Evolutionary conservation across 1,140 invertebrate species (phyloP).

Genomic region (Leptinotarsa lineolata): DNA sequence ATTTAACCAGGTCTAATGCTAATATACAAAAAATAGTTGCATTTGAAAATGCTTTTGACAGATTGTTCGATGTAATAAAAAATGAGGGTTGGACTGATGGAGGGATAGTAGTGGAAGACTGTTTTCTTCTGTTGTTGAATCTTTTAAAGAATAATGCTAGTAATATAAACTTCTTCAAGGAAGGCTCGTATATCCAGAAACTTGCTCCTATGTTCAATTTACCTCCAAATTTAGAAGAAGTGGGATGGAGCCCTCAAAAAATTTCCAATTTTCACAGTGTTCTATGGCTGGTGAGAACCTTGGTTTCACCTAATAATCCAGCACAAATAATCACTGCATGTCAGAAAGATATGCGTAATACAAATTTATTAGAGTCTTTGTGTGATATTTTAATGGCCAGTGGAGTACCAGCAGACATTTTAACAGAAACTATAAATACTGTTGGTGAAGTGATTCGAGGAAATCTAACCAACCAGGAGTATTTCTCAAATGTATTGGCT

Average conservation of each 20-base stretch:
- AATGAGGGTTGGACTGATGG: constrained; percentile 94
- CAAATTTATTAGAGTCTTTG: constrained; percentile 79
- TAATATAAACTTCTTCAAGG: constrained; percentile 99
- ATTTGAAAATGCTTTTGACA: constrained; percentile 98
- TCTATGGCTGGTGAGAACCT: constrained; percentile 83
- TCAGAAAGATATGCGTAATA: constrained; percentile 86
- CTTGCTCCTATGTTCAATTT: constrained; percentile 86
- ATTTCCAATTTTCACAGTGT: constrained; percentile 92
- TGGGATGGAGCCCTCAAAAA: constrained; percentile 92
- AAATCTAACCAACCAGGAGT: constrained; percentile 88
- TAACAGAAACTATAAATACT: constrained; percentile 95
- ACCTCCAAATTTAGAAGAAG: constrained; percentile 71
- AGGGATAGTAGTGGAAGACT: constrained; percentile 98
- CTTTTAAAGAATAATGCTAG: constrained; percentile 93
- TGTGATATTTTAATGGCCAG: constrained; percentile 92
- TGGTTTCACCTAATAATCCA: constrained; percentile 54
- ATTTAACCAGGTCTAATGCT: constrained; percentile 93
- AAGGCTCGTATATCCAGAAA: constrained; percentile 91
- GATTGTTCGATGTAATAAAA: constrained; percentile 89
- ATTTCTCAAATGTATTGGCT: constrained; percentile 88
- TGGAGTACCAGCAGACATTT: constrained; percentile 94
- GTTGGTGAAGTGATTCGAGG: constrained; percentile 95
- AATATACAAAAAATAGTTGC: constrained; percentile 99
- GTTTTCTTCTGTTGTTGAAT: constrained; percentile 92
- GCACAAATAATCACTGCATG: constrained; percentile 71